Conservation (phyloP, 2,797 vertebrate genomes). For the Phalloptychus januarius region DNA sequence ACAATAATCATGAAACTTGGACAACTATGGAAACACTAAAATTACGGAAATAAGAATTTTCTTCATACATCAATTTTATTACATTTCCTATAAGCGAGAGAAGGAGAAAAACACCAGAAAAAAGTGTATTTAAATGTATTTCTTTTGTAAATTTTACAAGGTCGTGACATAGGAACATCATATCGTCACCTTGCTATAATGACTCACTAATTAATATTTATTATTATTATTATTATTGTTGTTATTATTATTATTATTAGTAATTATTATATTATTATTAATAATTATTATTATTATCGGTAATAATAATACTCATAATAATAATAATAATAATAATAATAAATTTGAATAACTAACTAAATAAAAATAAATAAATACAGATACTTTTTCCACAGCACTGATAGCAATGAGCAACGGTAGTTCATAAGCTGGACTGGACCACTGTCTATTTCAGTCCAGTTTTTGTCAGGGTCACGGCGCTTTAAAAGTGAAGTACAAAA, state of each 20-base stretch:
- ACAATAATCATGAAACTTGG: background rate
- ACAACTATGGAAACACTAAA: background rate
- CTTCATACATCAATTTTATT: background rate
- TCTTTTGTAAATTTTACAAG: background rate
- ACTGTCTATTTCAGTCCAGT: background rate
- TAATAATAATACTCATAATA: too few species aligned
- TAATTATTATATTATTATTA: too few species aligned
- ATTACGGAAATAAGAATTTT: background rate
- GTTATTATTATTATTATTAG: too few species aligned
- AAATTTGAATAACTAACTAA: too few species aligned
- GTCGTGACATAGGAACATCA: background rate
- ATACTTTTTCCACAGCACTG: too few species aligned
- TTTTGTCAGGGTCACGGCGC: background rate
- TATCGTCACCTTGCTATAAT: too few species aligned
- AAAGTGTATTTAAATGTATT: background rate
- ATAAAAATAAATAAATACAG: too few species aligned
- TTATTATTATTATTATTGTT: too few species aligned
- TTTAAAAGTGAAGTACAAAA: background rate
- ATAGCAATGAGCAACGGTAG: background rate
- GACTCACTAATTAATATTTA: accelerated
- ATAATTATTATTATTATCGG: too few species aligned
- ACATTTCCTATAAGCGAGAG: background rate
- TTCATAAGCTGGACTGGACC: background rate
- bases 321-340: too few species aligned
- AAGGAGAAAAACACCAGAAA: background rate